Percentiles rank a stretch among this genome's conserved stretches.
These are phyloP conservation scores for Melanerpes formicivorus DNA, from an alignment of 2,113 vertebrate genomes.

Conservation along the genomic window DNA sequence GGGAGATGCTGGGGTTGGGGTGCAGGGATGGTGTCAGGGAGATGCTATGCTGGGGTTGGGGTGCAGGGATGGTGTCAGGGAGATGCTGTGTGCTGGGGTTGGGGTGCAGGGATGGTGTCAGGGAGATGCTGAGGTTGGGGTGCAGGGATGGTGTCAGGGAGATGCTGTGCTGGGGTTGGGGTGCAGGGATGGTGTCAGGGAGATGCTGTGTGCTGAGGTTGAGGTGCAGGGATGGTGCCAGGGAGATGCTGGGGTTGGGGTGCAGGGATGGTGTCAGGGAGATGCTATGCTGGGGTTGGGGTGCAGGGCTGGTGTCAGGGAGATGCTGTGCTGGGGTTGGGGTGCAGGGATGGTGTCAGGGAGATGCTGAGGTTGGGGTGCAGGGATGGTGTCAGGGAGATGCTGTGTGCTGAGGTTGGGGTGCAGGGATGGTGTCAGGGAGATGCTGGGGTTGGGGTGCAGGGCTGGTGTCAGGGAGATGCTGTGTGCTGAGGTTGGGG, in stretches of 20 bases:
- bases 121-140: background rate
- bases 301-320: too few relatives aligned
- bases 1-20: background rate
- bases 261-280: too few relatives aligned
- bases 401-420: background rate
- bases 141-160: too few relatives aligned
- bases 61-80: too few relatives aligned
- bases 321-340: background rate
- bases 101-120: background rate
- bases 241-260: too few relatives aligned
- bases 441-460: background rate
- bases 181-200: background rate
- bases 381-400: too few relatives aligned
- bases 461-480: background rate
- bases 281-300: too few relatives aligned
- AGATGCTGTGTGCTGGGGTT: background rate
- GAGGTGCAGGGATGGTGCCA: too few relatives aligned
- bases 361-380: background rate
- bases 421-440: too few relatives aligned
- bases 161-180: background rate
- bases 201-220: too few relatives aligned
- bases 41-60: too few relatives aligned
- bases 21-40: background rate
- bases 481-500: background rate
- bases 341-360: background rate